Base-by-base conservation (phyloP, 2,888 invertebrate species). In the Carcina quercana region DNA sequence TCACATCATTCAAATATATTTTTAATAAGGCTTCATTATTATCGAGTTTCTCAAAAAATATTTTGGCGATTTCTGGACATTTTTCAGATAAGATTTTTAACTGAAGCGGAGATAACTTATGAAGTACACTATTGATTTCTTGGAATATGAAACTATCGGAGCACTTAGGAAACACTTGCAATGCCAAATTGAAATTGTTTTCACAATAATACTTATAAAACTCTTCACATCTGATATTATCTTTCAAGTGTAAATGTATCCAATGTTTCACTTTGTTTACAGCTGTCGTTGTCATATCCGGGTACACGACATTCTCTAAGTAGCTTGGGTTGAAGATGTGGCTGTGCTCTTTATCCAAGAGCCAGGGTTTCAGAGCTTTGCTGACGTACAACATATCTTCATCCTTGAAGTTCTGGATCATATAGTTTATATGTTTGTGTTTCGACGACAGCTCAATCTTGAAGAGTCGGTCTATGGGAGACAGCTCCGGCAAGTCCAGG, bases 361-460 rank as follows among this genome's bases (percentile, higher is more conserved):
- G 47, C 76, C 78, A 76, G 10, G 34, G 7, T 43, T 69, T 71
- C 1, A 79, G 42, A 0, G 70, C 69, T 52, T 60, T 61, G 38
- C 62, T 68, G 0, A 78, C 74, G 32, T 60, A 73, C 1, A 79
- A 41, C 66, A 76, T 61, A 32, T 75, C 68, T 11, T 62, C 55
- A 13, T 66, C 54, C 53, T 68, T 69, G 14, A 78, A 43, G 28
- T 52, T 69, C 10, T 48, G 34, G 7, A 74, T 12, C 6, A 78
- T 62, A 32, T 56, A 78, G 11, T 68, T 51, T 0, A 65, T 46
- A 35, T 71, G 40, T 32, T 45, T 58, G 10, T 53, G 39, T 40
- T 62, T 58, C 6, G 52, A 59, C 2, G 79, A 73, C 2, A 78
- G 41, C n/a, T 74, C 62, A 30, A 76, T 74, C 51, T 72, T 73